Base-by-base conservation (phyloP, 1,140 invertebrate species). In the Brachionus rubens region DNA sequence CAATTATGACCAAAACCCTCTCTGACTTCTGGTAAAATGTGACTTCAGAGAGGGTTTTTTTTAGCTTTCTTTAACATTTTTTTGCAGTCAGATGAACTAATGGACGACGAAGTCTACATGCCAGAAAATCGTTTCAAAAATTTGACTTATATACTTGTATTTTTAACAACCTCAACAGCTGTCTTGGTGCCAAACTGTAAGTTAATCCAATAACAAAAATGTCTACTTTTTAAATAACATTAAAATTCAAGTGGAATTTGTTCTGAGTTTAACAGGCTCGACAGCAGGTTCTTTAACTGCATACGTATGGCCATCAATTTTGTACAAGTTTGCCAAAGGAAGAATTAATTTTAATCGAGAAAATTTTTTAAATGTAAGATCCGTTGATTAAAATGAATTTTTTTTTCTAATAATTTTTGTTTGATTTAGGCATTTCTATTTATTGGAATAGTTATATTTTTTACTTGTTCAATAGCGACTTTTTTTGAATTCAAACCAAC, bases 231-330 rank as follows among this genome's bases (percentile, higher is more conserved):
- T 26, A 36, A 48, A 14, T 6, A 36, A 65, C 76, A 77, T 16
- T 79, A 26, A 50, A 14, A 59, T 80, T 84, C 50, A 80, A 86
- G 93, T 98, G 77, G 94, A 97, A 86, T 88, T 96, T 79, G 91
- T 97, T 54, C 87, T 97, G 28, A 93, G 93, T 3, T 83, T 97
- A 33, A 90, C 94, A 65, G 94, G 95, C 12, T 93, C 94, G 12
- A 96, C 94, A 10, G 93, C 95, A 79, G 95, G 95, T 3, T 91
- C 93, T n/a, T 88, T 93, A 75, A 91, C 96, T 78, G 96, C 93
- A 80, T 88, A 95, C 14, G 91, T 96, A 79, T 91, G 96, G 81
- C 95, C 95, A 0, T 90, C 92, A 1, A 87, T 88, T 3, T 86
- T 88, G 65, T 88, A 87, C 46, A 72, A 40, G 28, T 50, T 41